Evolutionary conservation across 2,888 invertebrate species (phyloP).

Genomic region (Aphodius sticticus): DNA sequence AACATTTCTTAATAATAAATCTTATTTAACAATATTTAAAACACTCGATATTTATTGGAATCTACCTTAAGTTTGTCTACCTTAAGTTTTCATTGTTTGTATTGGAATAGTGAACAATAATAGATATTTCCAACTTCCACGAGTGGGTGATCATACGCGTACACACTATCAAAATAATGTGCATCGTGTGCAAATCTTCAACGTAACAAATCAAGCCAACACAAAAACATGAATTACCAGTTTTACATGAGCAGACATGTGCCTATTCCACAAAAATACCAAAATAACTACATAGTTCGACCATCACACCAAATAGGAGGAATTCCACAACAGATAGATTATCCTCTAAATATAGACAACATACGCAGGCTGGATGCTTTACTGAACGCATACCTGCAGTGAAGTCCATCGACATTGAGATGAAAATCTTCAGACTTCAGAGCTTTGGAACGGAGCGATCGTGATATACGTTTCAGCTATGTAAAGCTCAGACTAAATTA

Average conservation of each 20-base stretch:
- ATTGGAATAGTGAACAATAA: no score
- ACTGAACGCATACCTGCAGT: not conserved
- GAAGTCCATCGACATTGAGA: not conserved
- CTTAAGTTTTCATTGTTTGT: no score
- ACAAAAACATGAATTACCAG: not conserved
- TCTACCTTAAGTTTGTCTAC: no score
- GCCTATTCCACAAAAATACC: no score
- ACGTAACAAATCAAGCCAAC: not conserved
- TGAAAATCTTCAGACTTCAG: not conserved
- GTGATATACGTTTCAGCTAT: not conserved
- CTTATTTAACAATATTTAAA: no score
- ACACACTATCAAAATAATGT: not conserved
- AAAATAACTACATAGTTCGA: no score
- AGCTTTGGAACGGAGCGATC: not conserved
- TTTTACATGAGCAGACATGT: no score
- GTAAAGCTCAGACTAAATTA: not conserved
- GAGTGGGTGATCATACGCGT: not conserved
- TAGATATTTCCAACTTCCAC: not conserved
- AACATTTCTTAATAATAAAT: no score
- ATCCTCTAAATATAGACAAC: not conserved
- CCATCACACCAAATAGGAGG: not conserved
- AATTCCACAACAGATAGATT: not conserved
- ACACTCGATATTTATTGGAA: no score
- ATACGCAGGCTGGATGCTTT: not conserved
- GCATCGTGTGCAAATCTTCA: not conserved